Evolutionary conservation across 2,888 invertebrate species (phyloP).

Genomic region (Choreutis nemorana): DNA sequence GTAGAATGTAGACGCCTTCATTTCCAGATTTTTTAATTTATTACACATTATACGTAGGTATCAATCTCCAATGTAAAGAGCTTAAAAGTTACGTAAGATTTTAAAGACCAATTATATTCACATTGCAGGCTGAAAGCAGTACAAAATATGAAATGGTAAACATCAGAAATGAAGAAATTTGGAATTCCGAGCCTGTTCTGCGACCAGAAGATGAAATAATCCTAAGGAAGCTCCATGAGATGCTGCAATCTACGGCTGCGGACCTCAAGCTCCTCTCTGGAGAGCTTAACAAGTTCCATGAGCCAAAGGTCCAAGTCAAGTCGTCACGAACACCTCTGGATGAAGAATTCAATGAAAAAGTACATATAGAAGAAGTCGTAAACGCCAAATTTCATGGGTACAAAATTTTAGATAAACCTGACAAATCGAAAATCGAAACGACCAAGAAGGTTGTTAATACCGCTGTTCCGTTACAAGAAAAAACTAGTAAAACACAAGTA

Average conservation of each 20-base stretch:
- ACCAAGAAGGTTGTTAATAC: slow-evolving; percentile 12
- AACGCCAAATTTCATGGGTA: slow-evolving; percentile 57
- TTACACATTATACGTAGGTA: too few relatives aligned
- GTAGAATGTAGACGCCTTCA: too few relatives aligned
- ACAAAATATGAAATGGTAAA: slow-evolving; percentile 51
- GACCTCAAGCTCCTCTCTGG: slow-evolving; percentile 52
- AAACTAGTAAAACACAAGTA: slow-evolving; percentile 18
- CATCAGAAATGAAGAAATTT: slow-evolving; percentile 49
- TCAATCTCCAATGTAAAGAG: too few relatives aligned
- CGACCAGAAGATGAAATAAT: slow-evolving; percentile 54
- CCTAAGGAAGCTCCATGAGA: slow-evolving; percentile 47
- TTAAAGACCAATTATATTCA: too few relatives aligned
- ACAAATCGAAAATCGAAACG: slow-evolving; percentile 11
- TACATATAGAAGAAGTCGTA: slow-evolving; percentile 54
- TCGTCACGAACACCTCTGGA: slow-evolving; percentile 44
- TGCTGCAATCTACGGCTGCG: slow-evolving; percentile 56
- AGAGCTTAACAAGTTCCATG: slow-evolving; percentile 39
- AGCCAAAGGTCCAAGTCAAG: slow-evolving; percentile 37
- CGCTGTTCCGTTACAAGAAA: slow-evolving; percentile 3
- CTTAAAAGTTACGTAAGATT: too few relatives aligned
- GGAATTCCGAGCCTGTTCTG: slow-evolving; percentile 47
- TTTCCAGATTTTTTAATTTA: too few relatives aligned
- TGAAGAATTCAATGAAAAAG: slow-evolving; percentile 54
- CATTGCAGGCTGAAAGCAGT: slow-evolving; percentile 57
- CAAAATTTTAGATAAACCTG: slow-evolving; percentile 31